Conservation (phyloP, 1,140 invertebrate genomes). For the Phymorhynchus buccinoides region DNA sequence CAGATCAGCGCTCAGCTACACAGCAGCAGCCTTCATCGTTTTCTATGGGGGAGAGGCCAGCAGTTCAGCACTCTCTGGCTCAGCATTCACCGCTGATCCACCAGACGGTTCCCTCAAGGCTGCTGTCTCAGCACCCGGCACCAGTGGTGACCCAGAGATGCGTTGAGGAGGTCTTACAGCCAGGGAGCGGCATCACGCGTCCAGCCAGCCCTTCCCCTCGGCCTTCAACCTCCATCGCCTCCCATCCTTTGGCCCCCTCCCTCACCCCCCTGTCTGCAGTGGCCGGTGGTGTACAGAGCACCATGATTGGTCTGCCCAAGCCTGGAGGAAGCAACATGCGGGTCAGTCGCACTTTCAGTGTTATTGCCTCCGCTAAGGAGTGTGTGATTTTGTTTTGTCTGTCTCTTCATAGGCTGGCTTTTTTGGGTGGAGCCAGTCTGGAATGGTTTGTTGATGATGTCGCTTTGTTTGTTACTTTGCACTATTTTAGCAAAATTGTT, state of each 20-base stretch:
- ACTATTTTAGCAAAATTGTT: too few relatives aligned
- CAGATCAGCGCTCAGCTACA: too few relatives aligned
- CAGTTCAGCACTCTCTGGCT: background rate
- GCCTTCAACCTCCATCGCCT: background rate
- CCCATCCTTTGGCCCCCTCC: background rate
- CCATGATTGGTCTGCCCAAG: background rate
- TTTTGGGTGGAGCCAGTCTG: too few relatives aligned
- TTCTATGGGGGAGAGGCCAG: too few relatives aligned
- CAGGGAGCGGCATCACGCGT: background rate
- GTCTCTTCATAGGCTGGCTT: too few relatives aligned
- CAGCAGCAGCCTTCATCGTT: background rate
- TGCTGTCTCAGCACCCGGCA: too few relatives aligned
- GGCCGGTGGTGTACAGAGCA: background rate
- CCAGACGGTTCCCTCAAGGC: too few relatives aligned
- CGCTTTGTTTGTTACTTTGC: too few relatives aligned
- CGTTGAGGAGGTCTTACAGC: background rate
- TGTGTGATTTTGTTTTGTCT: too few relatives aligned
- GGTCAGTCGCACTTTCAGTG: background rate
- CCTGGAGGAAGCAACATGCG: background rate
- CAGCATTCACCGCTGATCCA: background rate
- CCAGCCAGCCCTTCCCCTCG: background rate
- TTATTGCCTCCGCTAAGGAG: too few relatives aligned
- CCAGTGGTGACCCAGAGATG: background rate
- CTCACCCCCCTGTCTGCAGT: background rate
- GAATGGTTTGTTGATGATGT: too few relatives aligned